These are phyloP conservation scores for Rotaria macrura DNA, from an alignment of 2,888 invertebrate species.

Conservation along the genomic window DNA sequence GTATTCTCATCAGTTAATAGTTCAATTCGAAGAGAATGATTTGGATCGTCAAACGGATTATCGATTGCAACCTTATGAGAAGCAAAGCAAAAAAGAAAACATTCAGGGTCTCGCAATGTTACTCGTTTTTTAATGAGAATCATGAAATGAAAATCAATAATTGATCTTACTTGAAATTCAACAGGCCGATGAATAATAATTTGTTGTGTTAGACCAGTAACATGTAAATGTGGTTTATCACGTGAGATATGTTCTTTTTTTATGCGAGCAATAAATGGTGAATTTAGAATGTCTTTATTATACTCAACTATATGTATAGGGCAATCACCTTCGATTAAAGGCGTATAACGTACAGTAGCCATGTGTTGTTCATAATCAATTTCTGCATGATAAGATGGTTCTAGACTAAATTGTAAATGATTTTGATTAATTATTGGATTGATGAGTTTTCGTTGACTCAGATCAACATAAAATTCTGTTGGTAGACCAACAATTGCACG, in stretches of 20 bases:
- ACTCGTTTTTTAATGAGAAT: neutral
- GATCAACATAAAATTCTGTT: constrained; percentile 1
- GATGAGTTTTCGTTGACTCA: neutral
- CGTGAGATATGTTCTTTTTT: neutral
- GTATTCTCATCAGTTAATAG: neutral
- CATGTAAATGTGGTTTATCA: neutral
- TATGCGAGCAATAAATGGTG: neutral
- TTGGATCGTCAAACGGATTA: neutral
- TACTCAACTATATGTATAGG: neutral
- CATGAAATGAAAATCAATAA: too few species aligned
- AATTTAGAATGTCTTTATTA: neutral
- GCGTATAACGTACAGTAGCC: neutral
- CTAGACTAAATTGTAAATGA: neutral
- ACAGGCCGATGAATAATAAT: neutral
- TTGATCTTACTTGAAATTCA: neutral
- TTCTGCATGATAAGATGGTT: neutral
- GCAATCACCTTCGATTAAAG: neutral
- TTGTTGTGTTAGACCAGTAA: neutral
- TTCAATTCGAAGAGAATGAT: neutral
- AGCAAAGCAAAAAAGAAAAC: too few species aligned
- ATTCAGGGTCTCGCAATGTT: too few species aligned
- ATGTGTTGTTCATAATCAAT: constrained; percentile 3
- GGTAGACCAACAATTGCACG: neutral
- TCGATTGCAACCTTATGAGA: neutral
- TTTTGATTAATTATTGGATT: neutral